Evolutionary conservation across 2,797 vertebrate species (phyloP).

Genomic region (Argyrosomus regius): DNA sequence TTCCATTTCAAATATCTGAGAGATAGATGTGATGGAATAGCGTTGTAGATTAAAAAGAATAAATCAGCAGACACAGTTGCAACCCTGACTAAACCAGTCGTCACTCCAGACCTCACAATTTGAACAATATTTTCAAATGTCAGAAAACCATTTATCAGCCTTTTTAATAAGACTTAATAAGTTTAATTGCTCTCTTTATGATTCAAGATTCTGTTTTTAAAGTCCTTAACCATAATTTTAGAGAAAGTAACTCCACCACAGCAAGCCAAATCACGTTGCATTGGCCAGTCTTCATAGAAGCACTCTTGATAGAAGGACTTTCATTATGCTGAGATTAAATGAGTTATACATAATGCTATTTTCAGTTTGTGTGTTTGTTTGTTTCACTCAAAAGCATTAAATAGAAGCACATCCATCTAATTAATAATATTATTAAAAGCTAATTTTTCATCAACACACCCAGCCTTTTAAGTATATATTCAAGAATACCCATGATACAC

Average conservation of each 20-base stretch:
- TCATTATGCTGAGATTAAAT: conserved; percentile 19
- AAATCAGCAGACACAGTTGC: conserved; percentile 33
- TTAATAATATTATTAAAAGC: conserved; percentile 43
- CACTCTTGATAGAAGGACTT: conserved; percentile 3
- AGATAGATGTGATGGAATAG: conserved; percentile 24
- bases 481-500: conserved; percentile 41
- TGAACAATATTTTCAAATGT: conserved; percentile 52
- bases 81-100: conserved; percentile 23
- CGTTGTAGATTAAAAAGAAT: conserved; percentile 38
- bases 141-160: conserved; percentile 38
- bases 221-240: conserved; percentile 29
- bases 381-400: conserved; percentile 13
- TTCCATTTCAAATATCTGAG: conserved; percentile 71
- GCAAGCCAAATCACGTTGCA: neutral
- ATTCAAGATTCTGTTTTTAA: conserved; percentile 48
- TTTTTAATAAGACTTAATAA: conserved; percentile 53
- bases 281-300: neutral
- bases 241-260: neutral
- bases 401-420: conserved; percentile 34
- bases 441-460: conserved; percentile 25
- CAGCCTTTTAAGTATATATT: conserved; percentile 36
- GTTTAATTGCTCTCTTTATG: conserved; percentile 63
- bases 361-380: conserved; percentile 21
- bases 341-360: conserved; percentile 6
- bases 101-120: conserved; percentile 42